These are phyloP conservation scores for Clamator glandarius DNA, from an alignment of 2,797 vertebrate genomes.

Conservation along the genomic window DNA sequence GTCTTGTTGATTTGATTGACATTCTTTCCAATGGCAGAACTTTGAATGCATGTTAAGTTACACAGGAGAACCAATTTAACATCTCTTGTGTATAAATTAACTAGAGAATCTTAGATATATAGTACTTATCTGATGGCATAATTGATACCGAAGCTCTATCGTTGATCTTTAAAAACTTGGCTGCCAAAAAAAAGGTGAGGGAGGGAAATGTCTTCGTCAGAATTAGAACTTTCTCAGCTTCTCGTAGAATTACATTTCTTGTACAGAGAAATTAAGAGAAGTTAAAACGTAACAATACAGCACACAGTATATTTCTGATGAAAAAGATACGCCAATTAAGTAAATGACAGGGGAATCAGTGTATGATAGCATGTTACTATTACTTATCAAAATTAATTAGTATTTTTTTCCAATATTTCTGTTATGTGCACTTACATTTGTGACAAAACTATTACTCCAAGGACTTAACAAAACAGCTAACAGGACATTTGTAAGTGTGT, in stretches of 20 bases:
- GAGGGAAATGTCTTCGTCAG: not conserved
- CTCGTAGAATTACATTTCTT: not conserved
- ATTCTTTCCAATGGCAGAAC: slow-evolving; percentile 17
- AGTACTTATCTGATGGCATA: slow-evolving; percentile 28
- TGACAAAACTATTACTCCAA: not conserved
- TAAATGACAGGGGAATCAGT: not conserved
- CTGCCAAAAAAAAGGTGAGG: not conserved
- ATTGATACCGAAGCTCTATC: slow-evolving; percentile 48
- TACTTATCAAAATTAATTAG: not conserved
- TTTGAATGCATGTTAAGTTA: slow-evolving; percentile 51
- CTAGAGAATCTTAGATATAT: slow-evolving; percentile 33
- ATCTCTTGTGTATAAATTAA: slow-evolving; percentile 63
- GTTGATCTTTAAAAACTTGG: slow-evolving; percentile 12
- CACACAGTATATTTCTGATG: not conserved
- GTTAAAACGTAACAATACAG: not conserved
- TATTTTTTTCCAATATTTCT: not conserved
- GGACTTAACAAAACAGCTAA: not conserved
- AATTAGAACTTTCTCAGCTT: not conserved
- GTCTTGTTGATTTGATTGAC: slow-evolving; percentile 51
- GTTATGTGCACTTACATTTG: not conserved
- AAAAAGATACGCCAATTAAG: not conserved
- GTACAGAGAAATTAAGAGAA: not conserved
- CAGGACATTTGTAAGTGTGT: not conserved
- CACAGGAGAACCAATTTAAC: slow-evolving; percentile 43
- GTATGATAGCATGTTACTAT: not conserved